Conservation (phyloP, 2,113 vertebrate genomes). For the Zapornia atra region DNA sequence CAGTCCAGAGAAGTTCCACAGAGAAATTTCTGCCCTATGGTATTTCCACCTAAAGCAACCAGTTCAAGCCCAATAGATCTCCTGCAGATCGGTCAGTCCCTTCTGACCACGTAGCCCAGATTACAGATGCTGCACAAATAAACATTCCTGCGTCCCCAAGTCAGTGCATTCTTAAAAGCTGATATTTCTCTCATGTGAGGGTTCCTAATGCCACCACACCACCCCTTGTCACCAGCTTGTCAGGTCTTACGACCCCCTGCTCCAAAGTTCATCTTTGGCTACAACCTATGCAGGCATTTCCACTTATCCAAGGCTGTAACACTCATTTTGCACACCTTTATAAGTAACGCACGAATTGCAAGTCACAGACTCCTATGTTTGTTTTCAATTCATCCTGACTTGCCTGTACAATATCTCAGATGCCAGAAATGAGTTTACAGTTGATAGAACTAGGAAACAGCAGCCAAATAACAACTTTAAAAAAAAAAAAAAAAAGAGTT, state of each 20-base stretch:
- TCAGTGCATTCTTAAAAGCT: not conserved
- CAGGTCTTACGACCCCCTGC: not conserved
- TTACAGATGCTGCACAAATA: not conserved
- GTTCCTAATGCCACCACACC: not conserved
- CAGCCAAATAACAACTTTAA: not conserved
- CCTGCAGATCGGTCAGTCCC: not conserved
- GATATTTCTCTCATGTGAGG: rapidly evolving
- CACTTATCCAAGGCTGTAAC: not conserved
- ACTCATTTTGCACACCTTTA: not conserved
- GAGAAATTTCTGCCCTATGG: not conserved
- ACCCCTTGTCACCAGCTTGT: not conserved
- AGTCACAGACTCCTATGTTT: not conserved
- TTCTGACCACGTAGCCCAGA: rapidly evolving
- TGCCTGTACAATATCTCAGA: not conserved
- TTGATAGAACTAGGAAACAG: not conserved
- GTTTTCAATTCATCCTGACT: not conserved
- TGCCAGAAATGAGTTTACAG: not conserved
- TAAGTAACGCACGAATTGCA: not conserved
- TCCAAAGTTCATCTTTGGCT: not conserved
- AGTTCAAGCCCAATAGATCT: rapidly evolving
- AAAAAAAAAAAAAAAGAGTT: not conserved
- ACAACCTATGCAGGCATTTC: not conserved
- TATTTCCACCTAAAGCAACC: not conserved
- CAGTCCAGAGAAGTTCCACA: not conserved
- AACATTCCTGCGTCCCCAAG: not conserved